Evolutionary conservation across 2,888 invertebrate species (phyloP).

Genomic region (Scrobipalpa costella): DNA sequence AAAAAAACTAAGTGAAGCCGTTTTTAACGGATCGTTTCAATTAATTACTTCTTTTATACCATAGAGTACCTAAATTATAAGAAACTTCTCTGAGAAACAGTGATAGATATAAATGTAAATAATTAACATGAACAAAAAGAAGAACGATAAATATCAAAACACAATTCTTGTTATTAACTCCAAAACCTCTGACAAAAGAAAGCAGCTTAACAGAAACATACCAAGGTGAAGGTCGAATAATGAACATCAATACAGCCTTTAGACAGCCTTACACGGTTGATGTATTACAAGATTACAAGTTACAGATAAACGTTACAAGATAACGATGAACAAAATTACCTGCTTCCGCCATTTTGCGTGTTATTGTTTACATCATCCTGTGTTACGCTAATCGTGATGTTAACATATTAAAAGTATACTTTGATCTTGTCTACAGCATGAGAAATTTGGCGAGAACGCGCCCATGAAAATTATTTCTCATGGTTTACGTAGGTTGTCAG

Average conservation of each 20-base stretch:
- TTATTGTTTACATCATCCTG: slow-evolving; percentile 4
- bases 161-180: no score
- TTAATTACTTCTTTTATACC: no score
- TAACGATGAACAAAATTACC: slow-evolving; percentile 6
- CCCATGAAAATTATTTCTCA: background rate
- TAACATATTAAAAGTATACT: background rate
- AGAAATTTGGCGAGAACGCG: slow-evolving; percentile 1
- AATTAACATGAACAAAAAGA: no score
- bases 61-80: no score
- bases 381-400: background rate
- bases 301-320: slow-evolving; percentile 2
- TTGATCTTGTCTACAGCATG: slow-evolving; percentile 9
- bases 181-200: no score
- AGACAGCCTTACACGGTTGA: slow-evolving; percentile 2
- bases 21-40: no score
- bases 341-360: slow-evolving; percentile 9
- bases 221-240: slow-evolving; percentile 1
- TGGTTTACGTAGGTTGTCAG: slow-evolving; percentile 1
- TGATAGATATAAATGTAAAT: no score
- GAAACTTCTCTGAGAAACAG: no score
- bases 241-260: background rate
- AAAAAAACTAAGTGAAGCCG: no score
- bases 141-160: no score
- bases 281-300: background rate
- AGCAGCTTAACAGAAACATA: background rate